These are phyloP conservation scores for Sebastes itinus DNA, from an alignment of 2,797 vertebrate species.

Conservation along the genomic window DNA sequence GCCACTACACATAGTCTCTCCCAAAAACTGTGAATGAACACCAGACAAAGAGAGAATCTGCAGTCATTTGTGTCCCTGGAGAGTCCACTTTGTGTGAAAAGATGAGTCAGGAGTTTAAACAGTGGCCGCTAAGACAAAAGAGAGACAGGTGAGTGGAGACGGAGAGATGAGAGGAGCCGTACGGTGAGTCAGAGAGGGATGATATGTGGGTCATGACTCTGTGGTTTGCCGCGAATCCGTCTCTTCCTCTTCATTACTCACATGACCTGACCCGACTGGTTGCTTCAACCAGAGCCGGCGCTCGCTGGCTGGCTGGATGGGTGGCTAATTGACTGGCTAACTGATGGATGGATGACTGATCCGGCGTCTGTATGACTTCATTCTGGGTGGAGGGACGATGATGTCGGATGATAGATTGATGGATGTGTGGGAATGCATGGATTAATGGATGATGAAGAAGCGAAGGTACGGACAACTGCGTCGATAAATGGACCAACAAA, in stretches of 20 bases:
- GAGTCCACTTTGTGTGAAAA: conserved; percentile 18
- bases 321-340: conserved; percentile 63
- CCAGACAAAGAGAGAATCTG: not conserved
- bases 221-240: conserved; percentile 44
- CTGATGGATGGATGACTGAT: conserved; percentile 53
- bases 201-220: conserved; percentile 51
- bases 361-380: conserved; percentile 30
- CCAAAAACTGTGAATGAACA: conserved; percentile 4
- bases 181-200: conserved; percentile 50
- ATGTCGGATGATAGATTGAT: conserved; percentile 36
- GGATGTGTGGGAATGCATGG: conserved; percentile 5
- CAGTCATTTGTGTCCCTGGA: conserved; percentile 17
- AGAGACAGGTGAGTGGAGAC: conserved; percentile 9
- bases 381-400: conserved; percentile 38
- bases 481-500: conserved; percentile 14
- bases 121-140: conserved; percentile 16
- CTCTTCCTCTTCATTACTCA: conserved; percentile 67
- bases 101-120: conserved; percentile 48
- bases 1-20: not conserved
- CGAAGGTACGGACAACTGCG: not conserved
- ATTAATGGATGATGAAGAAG: conserved; percentile 30
- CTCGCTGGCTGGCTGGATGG: conserved; percentile 52
- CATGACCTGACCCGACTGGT: conserved; percentile 50
- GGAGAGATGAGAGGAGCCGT: conserved; percentile 35
- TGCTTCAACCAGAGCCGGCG: conserved; percentile 27